phyloP scores from a whole-genome alignment of 2,797 vertebrate species.

The Eospalax fontanierii region DNA sequence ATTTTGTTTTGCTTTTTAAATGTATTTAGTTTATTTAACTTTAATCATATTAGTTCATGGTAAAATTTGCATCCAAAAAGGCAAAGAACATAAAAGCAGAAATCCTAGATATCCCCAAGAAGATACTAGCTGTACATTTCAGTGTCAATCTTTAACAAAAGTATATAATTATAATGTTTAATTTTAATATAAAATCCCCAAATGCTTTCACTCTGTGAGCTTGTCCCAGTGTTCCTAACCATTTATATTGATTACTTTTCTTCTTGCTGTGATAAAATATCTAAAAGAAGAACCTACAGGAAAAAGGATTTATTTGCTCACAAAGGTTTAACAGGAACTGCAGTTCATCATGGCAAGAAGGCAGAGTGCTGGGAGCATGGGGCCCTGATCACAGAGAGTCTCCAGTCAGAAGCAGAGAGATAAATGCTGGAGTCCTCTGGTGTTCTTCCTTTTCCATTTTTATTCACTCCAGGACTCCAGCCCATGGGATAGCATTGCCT shows the following conservation, averaged over 20 bases:
- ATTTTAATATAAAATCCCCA: not conserved
- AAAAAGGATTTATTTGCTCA: not conserved
- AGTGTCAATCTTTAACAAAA: conserved; percentile 22
- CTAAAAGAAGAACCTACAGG: not conserved
- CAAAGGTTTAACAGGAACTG: not conserved
- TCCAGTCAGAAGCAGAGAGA: not conserved
- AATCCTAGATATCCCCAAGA: not conserved
- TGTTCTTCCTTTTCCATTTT: not conserved
- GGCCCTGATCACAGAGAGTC: too few relatives aligned
- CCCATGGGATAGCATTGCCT: not conserved
- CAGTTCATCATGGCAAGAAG: not conserved
- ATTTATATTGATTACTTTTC: not conserved
- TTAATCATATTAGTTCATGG: not conserved
- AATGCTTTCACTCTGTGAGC: not conserved
- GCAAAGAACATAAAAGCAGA: not conserved
- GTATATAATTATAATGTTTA: not conserved
- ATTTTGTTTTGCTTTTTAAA: not conserved
- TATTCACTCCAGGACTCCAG: not conserved
- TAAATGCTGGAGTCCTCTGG: not conserved
- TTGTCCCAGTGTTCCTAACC: not conserved
- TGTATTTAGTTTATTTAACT: conserved; percentile 48
- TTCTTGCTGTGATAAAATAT: not conserved
- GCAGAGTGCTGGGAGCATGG: not conserved
- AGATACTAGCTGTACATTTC: conserved; percentile 16
- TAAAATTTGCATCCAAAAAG: not conserved